Evolutionary conservation across 2,113 vertebrate genomes (phyloP), one percentile per base, ranked within the genome.

Genomic region (Tragelaphus scriptus): DNA sequence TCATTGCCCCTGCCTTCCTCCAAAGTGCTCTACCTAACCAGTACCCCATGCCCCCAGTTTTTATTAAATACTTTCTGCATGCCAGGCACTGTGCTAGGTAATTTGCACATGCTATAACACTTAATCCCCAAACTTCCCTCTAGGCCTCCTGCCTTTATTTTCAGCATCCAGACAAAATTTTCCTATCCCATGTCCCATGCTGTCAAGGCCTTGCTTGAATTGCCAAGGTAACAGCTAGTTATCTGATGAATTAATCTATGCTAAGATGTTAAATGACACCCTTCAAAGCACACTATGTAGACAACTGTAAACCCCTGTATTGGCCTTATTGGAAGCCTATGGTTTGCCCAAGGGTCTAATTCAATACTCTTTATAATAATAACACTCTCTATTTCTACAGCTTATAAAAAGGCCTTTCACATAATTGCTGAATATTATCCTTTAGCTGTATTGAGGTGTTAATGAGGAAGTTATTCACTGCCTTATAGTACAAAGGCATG

Each of bases 241-340:
- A 94, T 89, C 86, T 94, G 88, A 91, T 49, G 88, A 97, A 88
- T 97, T 93, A 94, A 94, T 97, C 82, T 93, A 21, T 84, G 86
- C 59, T 88, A 82, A 93, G 19, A 94, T 89, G 82, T 93, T 95
- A 97, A 95, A 95, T 94, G 71, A 89, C 36, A 86, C 19, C 32
- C 51, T 51, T 95, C 68, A 94, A 93, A 93, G 84, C 56, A 96
- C 32, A 89, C 58, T 65, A 55, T 86, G 19, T 86, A 84, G 86
- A 93, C 79, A 97, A 94, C 30, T 95, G 44, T 91, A 93, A 97
- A 91, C 61, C 49, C 21, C 21, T 96, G 9, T 80, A 40, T 84
- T 86, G 79, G 77, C 26, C n/a, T 56, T 88, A 56, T 40, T 95
- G 61, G 92, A 91, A 95, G 84, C 17, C 71, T 68, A 88, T 77